Base-by-base conservation (phyloP, 2,113 vertebrate genomes). In the Hippopotamus amphibius region DNA sequence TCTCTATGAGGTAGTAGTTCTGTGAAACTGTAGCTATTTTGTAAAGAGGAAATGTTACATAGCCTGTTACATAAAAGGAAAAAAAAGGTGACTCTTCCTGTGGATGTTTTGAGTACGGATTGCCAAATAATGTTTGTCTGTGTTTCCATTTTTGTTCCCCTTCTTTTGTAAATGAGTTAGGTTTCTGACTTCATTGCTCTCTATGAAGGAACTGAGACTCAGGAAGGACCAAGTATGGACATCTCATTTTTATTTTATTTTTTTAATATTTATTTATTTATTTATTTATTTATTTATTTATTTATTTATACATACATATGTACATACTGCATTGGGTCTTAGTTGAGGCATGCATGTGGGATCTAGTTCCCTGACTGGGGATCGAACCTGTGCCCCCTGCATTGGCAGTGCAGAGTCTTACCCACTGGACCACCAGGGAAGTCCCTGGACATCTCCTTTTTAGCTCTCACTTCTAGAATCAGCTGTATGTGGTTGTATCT, bases 1-100 rank as follows among this genome's bases (percentile, higher is more conserved):
- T 8, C 7, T 15, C 61, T 26, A 1, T 6, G 21, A 22, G 19
- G 59, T 2, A 5, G n/a, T 9, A 11, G 6, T 17, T 43, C 26
- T 26, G 0, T 43, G 26, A 14, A 43, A 66, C 72, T 24, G 8
- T 88, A 5, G 5, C 83, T n/a, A 0, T 63, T 86, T 22, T n/a
- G 61, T 15, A 28, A 33, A 50, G 66, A 79, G 65, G 26, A 46
- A n/a, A 26, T 30, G 46, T 33, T 43, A 4, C 2, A 63, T 26
- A 50, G 77, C 33, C 50, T 83, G 19, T 96, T 82, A 86, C 17
- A 4, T 55, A 37, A 55, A 33, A 48, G 22, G n/a, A 19, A 14
- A 9, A 13, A 76, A 41, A 74, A n/a, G 17, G 13, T 41, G n/a
- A 11, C 66, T 69, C 0, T 68, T 37, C 37, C n/a, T 55, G 79